Evolutionary conservation across 2,797 vertebrate genomes (phyloP).

Genomic region (Echiichthys vipera): DNA sequence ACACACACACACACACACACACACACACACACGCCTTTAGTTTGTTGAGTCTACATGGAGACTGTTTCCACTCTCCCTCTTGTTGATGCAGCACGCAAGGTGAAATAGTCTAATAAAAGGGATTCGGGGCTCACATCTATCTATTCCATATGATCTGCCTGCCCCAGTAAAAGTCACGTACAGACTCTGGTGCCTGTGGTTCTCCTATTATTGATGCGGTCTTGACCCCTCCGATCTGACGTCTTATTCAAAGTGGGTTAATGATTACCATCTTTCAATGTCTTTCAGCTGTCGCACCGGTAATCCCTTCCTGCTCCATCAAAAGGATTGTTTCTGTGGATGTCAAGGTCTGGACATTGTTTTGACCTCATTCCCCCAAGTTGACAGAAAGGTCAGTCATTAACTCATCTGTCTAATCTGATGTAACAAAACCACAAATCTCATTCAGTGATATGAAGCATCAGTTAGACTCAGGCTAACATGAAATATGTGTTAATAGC

Average conservation of each 20-base stretch:
- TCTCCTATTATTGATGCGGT: conserved; percentile 59
- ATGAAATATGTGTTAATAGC: conserved; percentile 20
- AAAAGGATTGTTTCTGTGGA: conserved; percentile 32
- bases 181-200: conserved; percentile 38
- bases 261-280: conserved; percentile 76
- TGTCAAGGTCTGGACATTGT: conserved; percentile 28
- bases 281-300: conserved; percentile 57
- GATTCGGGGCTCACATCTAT: conserved; percentile 68
- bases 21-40: conserved; percentile 53
- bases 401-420: conserved; percentile 28
- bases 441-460: not conserved
- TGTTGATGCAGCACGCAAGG: conserved; percentile 60
- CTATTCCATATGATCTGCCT: conserved; percentile 79
- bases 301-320: conserved; percentile 36
- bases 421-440: conserved; percentile 5
- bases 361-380: conserved; percentile 43
- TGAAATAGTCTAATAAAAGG: conserved; percentile 71
- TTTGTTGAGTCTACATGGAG: conserved; percentile 68
- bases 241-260: conserved; percentile 72
- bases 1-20: conserved; percentile 8
- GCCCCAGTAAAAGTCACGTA: conserved; percentile 73
- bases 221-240: conserved; percentile 71
- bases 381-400: conserved; percentile 14
- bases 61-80: conserved; percentile 62
- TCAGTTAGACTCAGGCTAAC: conserved; percentile 16